Evolutionary conservation across 2,113 vertebrate genomes (phyloP), one percentile per base, ranked within the genome.

Genomic region (Heterocephalus glaber): DNA sequence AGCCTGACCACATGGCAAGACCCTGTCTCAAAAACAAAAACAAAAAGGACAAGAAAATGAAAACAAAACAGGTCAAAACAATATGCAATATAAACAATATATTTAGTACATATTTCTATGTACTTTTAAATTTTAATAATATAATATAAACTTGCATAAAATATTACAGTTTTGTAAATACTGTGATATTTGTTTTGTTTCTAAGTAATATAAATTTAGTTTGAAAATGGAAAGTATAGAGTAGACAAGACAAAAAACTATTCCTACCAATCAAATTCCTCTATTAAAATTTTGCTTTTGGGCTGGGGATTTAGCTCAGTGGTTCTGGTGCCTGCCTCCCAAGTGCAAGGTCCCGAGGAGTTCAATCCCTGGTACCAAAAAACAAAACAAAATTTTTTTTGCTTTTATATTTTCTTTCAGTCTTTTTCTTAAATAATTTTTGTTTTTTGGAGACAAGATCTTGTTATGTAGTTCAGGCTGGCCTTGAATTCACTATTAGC

Each of bases 341-440:
- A 7, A 52, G 52, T 12, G 52, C 52, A 52, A 52, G 52, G 52
- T 52, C 52, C 12, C 52, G 12, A 52, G 52, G n/a, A n/a, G n/a
- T 52, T 52, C 52, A 52, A 52, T 52, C 52, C 52, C 52, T 52
- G 52, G 52, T 52, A 52, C 52, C 7, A 52, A 52, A 52, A 52
- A 52, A 52, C 7, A 7, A 52, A 52, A 52, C n/a, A n/a, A n/a
- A n/a, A n/a, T n/a, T n/a, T n/a, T 65, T 65, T 65, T 65, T 65
- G 22, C n/a, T 87, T 63, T 68, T 95, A 7, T 83, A 61, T 92
- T 81, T 91, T 54, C 56, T 92, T 56, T 54, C 28, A n/a, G 82
- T 65, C 61, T 80, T 95, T 72, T 56, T 88, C 84, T 83, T 58
- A 66, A 87, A 56, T n/a, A n/a, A n/a, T n/a, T n/a, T n/a, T n/a